Conservation (phyloP, 2,113 vertebrate genomes). For the Parus major region DNA sequence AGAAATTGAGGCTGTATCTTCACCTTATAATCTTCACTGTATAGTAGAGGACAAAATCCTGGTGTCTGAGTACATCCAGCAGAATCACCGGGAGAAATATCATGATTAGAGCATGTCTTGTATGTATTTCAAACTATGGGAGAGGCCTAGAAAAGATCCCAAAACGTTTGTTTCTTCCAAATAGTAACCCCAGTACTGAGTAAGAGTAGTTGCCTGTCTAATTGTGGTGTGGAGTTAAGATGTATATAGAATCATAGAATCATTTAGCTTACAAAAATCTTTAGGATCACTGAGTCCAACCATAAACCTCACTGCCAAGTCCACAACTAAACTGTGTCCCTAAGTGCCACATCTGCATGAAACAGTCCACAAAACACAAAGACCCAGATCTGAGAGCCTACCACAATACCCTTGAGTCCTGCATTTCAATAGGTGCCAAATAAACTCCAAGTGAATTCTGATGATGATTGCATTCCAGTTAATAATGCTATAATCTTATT, state of each 20-base stretch:
- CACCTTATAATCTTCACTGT: no score
- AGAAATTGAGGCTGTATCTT: background rate
- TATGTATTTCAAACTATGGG: background rate
- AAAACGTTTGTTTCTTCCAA: background rate
- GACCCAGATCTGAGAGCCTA: no score
- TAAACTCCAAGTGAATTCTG: background rate
- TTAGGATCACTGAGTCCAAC: background rate
- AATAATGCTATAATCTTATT: background rate
- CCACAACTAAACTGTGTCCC: background rate
- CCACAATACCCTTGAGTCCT: accelerated
- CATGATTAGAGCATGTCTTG: background rate
- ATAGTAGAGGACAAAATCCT: background rate
- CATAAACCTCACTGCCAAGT: background rate
- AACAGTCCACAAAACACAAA: background rate
- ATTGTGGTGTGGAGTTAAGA: background rate
- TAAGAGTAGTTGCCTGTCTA: background rate
- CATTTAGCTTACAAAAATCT: background rate
- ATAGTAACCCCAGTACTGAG: background rate
- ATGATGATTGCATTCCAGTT: background rate
- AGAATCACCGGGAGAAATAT: background rate
- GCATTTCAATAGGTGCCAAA: background rate
- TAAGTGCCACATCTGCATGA: accelerated
- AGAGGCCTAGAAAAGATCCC: background rate
- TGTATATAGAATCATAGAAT: background rate
- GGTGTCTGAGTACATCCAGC: accelerated